Evolutionary conservation across 92 coral and sea anemone species (phyloP), one percentile per base, ranked within the genome.

Genomic region (Epizoanthus scotinus): DNA sequence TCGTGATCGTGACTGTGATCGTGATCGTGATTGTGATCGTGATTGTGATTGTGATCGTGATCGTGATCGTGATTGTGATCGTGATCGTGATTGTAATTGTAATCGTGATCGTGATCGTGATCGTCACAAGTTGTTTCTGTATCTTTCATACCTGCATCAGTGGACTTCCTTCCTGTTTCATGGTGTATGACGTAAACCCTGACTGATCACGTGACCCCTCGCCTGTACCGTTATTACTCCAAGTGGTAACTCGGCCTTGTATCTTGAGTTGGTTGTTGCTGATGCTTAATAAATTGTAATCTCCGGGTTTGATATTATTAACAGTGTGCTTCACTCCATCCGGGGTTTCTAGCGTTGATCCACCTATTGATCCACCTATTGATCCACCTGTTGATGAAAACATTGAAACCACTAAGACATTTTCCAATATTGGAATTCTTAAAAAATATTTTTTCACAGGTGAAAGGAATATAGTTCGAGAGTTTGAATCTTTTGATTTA

Each of bases 121-220:
- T 34, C 40, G 40, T 34, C 40, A 47, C 52, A 47, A 47, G 17
- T 10, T 47, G 52, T 9, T 44, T 8, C 52, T 8, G 12, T 8
- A 8, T 15, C 69, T 64, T 22, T 12, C 21, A 7, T 64, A 64
- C 69, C 69, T 64, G 69, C 36, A 64, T 29, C 0, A 26, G 0
- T 29, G 47, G 69, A 28, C 42, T 27, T 17, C 69, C 69, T 29
- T 64, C 19, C 69, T 64, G 47, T 64, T 64, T 64, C 69, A 64
- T 64, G 47, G 69, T 27, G 69, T 64, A 64, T 64, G 69, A 64
- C 21, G 42, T 64, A 17, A 64, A 64, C 69, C 42, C 69, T 2
- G 69, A 27, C 69, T 29, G 40, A 29, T 64, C 42, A 29, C 69
- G 69, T 29, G 69, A 29, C 21, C 15, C 24, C 0, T 27, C 44